Evolutionary conservation across 2,113 vertebrate species (phyloP).

Genomic region (Sturnira hondurensis): DNA sequence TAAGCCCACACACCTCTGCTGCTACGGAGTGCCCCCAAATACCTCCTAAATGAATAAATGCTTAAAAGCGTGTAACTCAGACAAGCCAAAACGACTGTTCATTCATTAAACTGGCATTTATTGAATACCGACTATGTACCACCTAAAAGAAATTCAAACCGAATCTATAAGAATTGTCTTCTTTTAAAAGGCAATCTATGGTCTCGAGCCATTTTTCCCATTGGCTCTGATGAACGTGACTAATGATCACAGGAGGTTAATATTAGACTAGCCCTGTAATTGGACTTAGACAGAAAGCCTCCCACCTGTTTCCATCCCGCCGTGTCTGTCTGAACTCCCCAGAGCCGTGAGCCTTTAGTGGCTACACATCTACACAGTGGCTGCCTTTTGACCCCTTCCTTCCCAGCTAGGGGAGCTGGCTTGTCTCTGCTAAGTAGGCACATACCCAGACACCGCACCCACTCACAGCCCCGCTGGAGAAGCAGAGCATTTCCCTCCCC

Average conservation of each 20-base stretch:
- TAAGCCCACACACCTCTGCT: background rate
- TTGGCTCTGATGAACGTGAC: background rate
- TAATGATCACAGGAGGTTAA: background rate
- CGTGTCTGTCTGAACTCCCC: background rate
- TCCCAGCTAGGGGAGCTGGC: background rate
- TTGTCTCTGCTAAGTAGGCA: background rate
- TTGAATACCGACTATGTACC: background rate
- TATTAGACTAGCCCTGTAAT: constrained; percentile 2
- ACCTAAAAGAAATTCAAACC: background rate
- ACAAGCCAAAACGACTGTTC: background rate
- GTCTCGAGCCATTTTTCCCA: background rate
- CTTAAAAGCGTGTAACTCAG: background rate
- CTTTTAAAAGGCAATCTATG: background rate
- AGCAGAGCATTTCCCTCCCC: background rate
- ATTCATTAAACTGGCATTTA: background rate
- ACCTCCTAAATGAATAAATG: background rate
- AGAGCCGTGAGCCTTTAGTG: background rate
- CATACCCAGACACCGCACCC: background rate
- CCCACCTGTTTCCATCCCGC: background rate
- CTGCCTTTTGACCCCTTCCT: background rate
- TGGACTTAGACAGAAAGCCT: constrained; percentile 2
- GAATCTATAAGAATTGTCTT: background rate
- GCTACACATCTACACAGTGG: background rate
- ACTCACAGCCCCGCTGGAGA: background rate
- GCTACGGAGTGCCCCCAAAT: background rate